Evolutionary conservation across 1,140 invertebrate genomes (phyloP).

Genomic region (Macrobrachium rosenbergii): DNA sequence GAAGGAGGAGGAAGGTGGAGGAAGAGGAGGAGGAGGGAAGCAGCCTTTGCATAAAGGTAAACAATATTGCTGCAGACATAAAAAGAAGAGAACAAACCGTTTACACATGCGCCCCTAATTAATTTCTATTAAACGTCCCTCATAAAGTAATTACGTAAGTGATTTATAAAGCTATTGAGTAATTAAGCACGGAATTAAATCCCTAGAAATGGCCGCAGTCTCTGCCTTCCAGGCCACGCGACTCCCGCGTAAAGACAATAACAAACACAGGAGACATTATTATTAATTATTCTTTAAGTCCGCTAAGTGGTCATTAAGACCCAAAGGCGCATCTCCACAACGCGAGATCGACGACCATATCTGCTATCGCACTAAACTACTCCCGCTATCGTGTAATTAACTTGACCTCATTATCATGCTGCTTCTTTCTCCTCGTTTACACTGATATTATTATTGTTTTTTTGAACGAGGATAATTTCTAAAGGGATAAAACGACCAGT

Average conservation of each 20-base stretch:
- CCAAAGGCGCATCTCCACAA: not conserved
- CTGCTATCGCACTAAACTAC: too few relatives aligned
- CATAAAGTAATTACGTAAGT: constrained; percentile 47
- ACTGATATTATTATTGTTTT: too few relatives aligned
- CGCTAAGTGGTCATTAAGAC: not conserved
- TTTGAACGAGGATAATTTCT: too few relatives aligned
- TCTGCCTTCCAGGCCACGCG: constrained; percentile 17
- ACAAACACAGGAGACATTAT: not conserved
- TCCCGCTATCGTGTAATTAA: too few relatives aligned
- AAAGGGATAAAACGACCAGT: too few relatives aligned
- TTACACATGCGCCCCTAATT: constrained; percentile 42
- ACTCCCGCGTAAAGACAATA: not conserved
- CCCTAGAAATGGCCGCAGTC: constrained; percentile 20
- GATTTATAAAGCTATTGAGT: constrained; percentile 39
- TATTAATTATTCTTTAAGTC: not conserved
- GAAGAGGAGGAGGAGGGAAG: not conserved
- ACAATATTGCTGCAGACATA: constrained; percentile 35
- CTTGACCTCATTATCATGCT: too few relatives aligned
- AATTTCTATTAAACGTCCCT: constrained; percentile 42
- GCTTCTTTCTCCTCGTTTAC: too few relatives aligned
- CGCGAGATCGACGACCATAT: not conserved
- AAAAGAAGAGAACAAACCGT: constrained; percentile 24
- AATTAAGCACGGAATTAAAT: constrained; percentile 40
- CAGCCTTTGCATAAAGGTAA: not conserved
- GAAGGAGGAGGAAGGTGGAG: too few relatives aligned